A percentile compares a stretch with the other conserved stretches of the same genome.
Conservation (phyloP, 1,140 invertebrate genomes). For the Aricia agestis region DNA sequence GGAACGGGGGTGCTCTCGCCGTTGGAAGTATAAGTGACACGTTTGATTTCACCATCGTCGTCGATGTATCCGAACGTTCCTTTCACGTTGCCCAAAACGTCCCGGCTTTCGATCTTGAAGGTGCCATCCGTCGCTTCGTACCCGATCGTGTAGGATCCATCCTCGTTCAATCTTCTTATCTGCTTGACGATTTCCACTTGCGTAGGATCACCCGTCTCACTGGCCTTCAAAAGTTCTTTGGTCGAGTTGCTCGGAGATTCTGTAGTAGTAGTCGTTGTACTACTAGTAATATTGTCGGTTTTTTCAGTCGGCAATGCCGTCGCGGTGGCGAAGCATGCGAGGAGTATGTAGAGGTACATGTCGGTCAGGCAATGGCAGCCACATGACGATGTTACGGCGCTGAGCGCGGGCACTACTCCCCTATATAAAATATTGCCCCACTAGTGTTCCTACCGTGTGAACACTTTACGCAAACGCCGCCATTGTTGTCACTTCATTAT, state of each 20-base stretch:
- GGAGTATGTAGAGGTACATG: slow-evolving; percentile 55
- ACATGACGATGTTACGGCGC: slow-evolving; percentile 64
- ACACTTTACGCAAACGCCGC: slow-evolving; percentile 62
- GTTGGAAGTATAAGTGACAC: slow-evolving; percentile 86
- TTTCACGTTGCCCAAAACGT: slow-evolving; percentile 88
- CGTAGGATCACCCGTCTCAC: slow-evolving; percentile 76
- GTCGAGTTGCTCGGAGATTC: slow-evolving; percentile 46
- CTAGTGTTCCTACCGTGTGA: slow-evolving; percentile 60
- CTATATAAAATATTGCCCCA: slow-evolving; percentile 74
- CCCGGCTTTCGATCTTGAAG: slow-evolving; percentile 89
- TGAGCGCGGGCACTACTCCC: slow-evolving; percentile 46
- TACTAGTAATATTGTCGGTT: slow-evolving; percentile 56
- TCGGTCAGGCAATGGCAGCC: slow-evolving; percentile 51
- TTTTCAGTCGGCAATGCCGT: slow-evolving; percentile 68
- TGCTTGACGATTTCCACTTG: slow-evolving; percentile 83
- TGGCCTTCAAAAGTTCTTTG: slow-evolving; percentile 73
- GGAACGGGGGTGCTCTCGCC: slow-evolving; percentile 74
- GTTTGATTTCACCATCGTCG: slow-evolving; percentile 86
- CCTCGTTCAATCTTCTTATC: slow-evolving; percentile 87
- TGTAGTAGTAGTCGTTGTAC: slow-evolving; percentile 47
- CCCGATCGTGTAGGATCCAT: slow-evolving; percentile 90
- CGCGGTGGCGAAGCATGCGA: slow-evolving; percentile 65
- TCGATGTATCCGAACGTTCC: slow-evolving; percentile 92
- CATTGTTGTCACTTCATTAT: slow-evolving; percentile 75
- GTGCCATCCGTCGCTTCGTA: slow-evolving; percentile 90